A percentile compares a stretch with the other conserved stretches of the same genome.
These are phyloP conservation scores for Solenodon paradoxus DNA, from an alignment of 2,113 vertebrate genomes.

Conservation along the genomic window DNA sequence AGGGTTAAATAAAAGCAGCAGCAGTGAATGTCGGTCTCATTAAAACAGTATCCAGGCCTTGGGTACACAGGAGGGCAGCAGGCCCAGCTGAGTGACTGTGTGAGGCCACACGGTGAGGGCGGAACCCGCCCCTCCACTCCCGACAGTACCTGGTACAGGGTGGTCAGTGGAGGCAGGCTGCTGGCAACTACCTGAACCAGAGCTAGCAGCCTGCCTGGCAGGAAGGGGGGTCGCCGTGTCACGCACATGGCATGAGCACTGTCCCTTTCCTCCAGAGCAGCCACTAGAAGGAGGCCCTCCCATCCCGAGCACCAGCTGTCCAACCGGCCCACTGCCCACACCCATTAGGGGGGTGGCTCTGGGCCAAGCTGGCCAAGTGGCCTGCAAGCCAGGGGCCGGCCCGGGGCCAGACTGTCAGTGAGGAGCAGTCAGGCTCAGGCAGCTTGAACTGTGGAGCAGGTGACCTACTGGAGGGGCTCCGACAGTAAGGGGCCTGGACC, in stretches of 20 bases:
- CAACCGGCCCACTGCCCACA: not conserved
- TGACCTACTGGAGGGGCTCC: not conserved
- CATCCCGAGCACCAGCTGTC: conserved; percentile 69
- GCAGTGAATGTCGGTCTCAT: not conserved
- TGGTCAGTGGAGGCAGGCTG: not conserved
- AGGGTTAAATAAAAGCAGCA: not conserved
- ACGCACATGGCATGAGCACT: not conserved
- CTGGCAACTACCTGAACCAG: not conserved
- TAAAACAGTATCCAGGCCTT: not conserved
- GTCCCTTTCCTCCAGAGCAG: not conserved
- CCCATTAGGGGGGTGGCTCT: conserved; percentile 51
- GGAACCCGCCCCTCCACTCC: not conserved
- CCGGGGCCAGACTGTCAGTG: conserved; percentile 38
- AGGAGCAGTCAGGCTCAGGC: not conserved
- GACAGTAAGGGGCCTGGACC: not conserved
- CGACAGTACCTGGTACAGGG: not conserved
- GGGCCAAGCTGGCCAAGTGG: conserved; percentile 49
- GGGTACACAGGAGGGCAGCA: not conserved
- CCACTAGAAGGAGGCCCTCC: conserved; percentile 18
- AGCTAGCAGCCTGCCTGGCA: not conserved
- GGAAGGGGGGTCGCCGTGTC: not conserved
- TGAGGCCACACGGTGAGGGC: not conserved
- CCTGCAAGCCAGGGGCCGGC: conserved; percentile 46
- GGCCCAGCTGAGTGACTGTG: not conserved
- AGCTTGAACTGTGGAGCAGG: not conserved